Base-by-base conservation (phyloP, 2,797 vertebrate genomes). In the Alosa sapidissima region DNA sequence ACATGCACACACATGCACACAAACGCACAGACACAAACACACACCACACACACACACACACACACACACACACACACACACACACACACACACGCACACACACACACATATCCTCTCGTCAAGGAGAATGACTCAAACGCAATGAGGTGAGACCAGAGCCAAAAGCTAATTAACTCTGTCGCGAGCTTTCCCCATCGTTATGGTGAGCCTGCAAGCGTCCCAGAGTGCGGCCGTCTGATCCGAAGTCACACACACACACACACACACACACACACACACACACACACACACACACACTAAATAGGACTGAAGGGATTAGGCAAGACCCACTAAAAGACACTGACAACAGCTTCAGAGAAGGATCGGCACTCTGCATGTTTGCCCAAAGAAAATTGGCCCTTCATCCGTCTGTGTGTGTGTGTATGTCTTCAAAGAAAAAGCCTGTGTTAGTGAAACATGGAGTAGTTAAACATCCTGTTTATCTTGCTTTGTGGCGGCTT, bases 381-480 rank as follows among this genome's bases (percentile, higher is more conserved):
- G 60, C 60, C 60, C 11, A 33, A 72, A 81, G 75, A 72, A 60
- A 52, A 52, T 28, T 36, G 21, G 48, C 24, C n/a, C 14, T 19
- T 60, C 19, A 33, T 75, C 11, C 16, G 13, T 62, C 60, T 83
- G 82, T 51, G 62, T 51, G 62, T 16, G 60, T 83, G 41, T 24
- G 14, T 8, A 16, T 41, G 60, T 41, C 60, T 48, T 83, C 41
- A 24, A 68, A 28, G 84, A 52, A 3, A n/a, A 60, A 24, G 13
- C 28, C 45, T 3, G 81, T 86, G 81, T 47, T 81, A 85, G 81
- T 84, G 48, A 41, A 75, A 65, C 28, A 88, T 85, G 82, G 47
- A 81, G 55, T 45, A 11, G 75, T 84, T 84, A 84, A 87, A 90
- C 81, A 85, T 84, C 88, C 84, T 83, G 85, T 89, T 91, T 82